Base-by-base conservation (phyloP, 2,797 vertebrate species). In the Chrysocyon brachyurus region DNA sequence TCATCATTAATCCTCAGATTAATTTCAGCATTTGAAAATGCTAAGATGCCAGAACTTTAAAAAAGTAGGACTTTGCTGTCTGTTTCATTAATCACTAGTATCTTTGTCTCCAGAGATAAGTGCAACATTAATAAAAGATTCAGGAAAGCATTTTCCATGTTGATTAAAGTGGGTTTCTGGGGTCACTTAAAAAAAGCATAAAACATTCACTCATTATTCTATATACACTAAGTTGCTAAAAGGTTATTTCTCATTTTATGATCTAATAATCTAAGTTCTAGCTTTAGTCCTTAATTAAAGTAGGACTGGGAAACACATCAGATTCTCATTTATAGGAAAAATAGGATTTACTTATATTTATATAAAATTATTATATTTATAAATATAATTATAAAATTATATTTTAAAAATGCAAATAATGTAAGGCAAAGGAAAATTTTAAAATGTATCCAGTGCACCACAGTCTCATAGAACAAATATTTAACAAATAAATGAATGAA, bases 1-100 rank as follows among this genome's bases (percentile, higher is more conserved):
- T 81, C 57, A 46, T 84, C 96, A 75, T 94, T 92, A 97, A 96
- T 94, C 85, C 88, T 86, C 52, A 85, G 94, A 97, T 97, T 96
- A 72, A 68, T 87, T 85, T 75, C 78, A 77, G 81, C 59, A 73
- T 92, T 90, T 96, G 92, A 86, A 96, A 96, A 97, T 83, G 96
- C 72, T 88, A 95, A 92, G 61, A 92, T 77, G 93, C 36, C 82
- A 96, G 66, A 88, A 96, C 40, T 33, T 87, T 28, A 36, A 54
- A 87, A 89, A 91, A 66, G 90, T 64, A 83, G 0, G 28, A 63
- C 52, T 46, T 81, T 86, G 56, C 87, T 86, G 54, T 94, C 97
- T 97, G 64, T 85, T 97, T 95, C 88, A 96, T 92, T 97, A 91
- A 92, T 94, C 64, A 52, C 78, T 95, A 21, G 31, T 87, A 54